Conservation (phyloP, 2,113 vertebrate species). For the Regulus satrapa region DNA sequence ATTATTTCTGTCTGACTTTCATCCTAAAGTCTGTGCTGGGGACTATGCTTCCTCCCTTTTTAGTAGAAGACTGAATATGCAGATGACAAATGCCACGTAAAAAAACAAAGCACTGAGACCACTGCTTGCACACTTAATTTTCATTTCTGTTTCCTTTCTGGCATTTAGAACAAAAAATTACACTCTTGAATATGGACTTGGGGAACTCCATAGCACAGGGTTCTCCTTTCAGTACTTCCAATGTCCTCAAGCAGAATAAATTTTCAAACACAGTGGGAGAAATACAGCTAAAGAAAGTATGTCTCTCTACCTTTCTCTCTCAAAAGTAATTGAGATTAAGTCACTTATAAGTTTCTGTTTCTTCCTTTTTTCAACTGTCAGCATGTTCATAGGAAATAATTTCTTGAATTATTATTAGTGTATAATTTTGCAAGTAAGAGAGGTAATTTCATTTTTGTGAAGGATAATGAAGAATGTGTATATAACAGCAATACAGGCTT, state of each 20-base stretch:
- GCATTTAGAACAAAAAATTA: not conserved
- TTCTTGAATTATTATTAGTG: not conserved
- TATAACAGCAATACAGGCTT: not conserved
- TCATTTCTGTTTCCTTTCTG: not conserved
- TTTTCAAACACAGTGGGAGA: not conserved
- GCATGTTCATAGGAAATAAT: not conserved
- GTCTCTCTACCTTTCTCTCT: not conserved
- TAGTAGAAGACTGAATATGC: not conserved
- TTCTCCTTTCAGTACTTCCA: not conserved
- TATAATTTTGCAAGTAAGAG: not conserved
- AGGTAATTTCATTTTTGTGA: not conserved
- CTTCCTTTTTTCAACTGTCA: not conserved
- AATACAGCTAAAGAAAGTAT: not conserved
- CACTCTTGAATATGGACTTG: not conserved
- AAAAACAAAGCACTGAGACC: not conserved
- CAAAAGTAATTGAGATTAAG: not conserved
- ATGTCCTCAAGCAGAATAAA: not conserved
- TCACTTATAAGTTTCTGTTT: not conserved
- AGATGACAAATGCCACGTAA: not conserved
- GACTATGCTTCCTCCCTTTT: not conserved
- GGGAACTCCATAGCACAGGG: accelerated
- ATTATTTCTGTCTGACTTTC: not conserved
- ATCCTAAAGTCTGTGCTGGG: not conserved
- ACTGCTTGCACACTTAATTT: not conserved
- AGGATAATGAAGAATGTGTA: not conserved